Base-by-base conservation (phyloP, 2,113 vertebrate genomes). In the Pterophyllum scalare region DNA sequence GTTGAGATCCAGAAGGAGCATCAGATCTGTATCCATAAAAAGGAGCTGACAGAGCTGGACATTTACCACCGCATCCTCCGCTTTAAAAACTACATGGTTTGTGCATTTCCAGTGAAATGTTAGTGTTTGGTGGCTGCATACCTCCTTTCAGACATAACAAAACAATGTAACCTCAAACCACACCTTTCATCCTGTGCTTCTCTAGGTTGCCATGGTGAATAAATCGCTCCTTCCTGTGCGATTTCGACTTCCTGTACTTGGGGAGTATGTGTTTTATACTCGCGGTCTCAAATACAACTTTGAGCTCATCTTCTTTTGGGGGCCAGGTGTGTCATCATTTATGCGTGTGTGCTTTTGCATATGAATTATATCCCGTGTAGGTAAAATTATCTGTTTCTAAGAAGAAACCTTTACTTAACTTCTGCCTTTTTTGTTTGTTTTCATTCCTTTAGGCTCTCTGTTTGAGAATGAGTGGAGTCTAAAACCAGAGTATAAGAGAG, bases 1-100 rank as follows among this genome's bases (percentile, higher is more conserved):
- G 97, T 99, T 79, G 98, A 99, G 94, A 99, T 98, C 62, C 98
- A 99, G 95, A 99, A 99, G 85, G 98, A 99, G 79, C 98, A 99
- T 88, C 98, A 99, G 95, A 99, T 99, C 90, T 99, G 98, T 89
- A 99, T 99, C 91, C 98, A 99, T 89, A 99, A 99, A 93, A 98
- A 98, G 40, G 98, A 99, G 86, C 95, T 99, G 82, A 97, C 97
- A 0, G 98, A 99, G 91, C 93, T 99, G 28, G 98, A 99, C 86
- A 97, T 99, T 89, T 99, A 99, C 91, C 98, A 99, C 88, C 97
- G 98, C 86, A 99, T 99, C 87, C 96, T 99, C 77, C 98, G 98
- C 74, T 99, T 99, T 93, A 99, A 99, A 90, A 99, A 99, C 95
- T 99, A 99, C 93, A 99, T 99, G 97, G 98, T 99, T 77, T 33